Base-by-base conservation (phyloP, 2,797 vertebrate genomes). In the Cuculus canorus region DNA sequence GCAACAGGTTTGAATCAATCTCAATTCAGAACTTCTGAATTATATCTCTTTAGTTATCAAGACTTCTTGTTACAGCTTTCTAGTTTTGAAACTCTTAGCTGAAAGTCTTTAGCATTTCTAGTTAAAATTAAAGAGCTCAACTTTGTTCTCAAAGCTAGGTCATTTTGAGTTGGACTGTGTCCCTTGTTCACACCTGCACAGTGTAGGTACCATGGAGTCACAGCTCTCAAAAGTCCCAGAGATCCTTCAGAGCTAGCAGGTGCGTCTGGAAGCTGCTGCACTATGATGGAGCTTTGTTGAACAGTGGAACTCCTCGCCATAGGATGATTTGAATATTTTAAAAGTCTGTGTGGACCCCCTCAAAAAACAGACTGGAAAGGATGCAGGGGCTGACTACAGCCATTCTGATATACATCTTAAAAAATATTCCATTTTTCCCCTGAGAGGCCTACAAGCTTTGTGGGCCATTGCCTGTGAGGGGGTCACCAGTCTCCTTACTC, bases 181-280 rank as follows among this genome's bases (percentile, higher is more conserved):
- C 13, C 11, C 21, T 45, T 78, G 33, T 57, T 56, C 28, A 68
- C 28, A 39, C 22, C 27, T 39, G 9, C 24, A 27, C 43, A 53
- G n/a, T 2, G 3, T 23, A 33, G 39, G 27, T 54, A 50, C 22
- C 16, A 9, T 0, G 1, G n/a, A 66, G 48, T 10, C 19, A 73
- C n/a, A 75, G 41, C 7, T 21, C 18, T 15, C 9, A 2, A 16
- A 25, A 85, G 60, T 15, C 21, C 30, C 45, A 45, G 27, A 77
- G 64, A 21, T 15, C 30, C 50, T 78, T 27, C 35, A 43, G 28
- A 90, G 57, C 48, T 37, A 6, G 13, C 48, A 75, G 33, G n/a
- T 30, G 56, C 23, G 52, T 9, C 54, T 52, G 63, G 22, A 28
- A 81, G 27, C 17, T 32, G 27, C 78, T 53, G 41, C 3, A 2